Percentiles rank a stretch among this genome's conserved stretches.
Conservation (phyloP, 2,113 vertebrate species). For the Actinemys pallida region DNA sequence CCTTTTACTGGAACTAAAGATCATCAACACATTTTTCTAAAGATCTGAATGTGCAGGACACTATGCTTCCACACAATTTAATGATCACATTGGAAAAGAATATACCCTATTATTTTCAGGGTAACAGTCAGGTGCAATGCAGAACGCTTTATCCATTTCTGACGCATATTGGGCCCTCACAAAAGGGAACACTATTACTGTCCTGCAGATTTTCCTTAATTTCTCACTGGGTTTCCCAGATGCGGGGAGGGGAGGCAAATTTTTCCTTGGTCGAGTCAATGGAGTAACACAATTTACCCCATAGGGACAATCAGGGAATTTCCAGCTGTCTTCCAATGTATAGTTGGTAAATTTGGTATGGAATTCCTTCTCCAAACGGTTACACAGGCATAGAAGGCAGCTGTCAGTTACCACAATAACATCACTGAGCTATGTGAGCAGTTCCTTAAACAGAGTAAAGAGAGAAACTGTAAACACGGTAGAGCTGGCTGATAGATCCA, state of each 20-base stretch:
- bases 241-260: not conserved
- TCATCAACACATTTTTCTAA: too few species aligned
- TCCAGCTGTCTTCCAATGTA: not conserved
- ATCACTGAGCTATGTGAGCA: not conserved
- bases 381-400: not conserved
- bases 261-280: not conserved
- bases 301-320: rapidly evolving
- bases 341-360: not conserved
- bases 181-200: not conserved
- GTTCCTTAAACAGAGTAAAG: not conserved
- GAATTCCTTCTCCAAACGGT: not conserved
- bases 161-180: not conserved
- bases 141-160: not conserved
- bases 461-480: not conserved
- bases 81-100: not conserved
- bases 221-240: not conserved
- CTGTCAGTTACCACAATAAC: not conserved
- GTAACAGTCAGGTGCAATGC: not conserved
- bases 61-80: too few species aligned
- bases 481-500: not conserved
- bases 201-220: not conserved
- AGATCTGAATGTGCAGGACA: too few species aligned
- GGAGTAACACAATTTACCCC: not conserved
- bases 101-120: not conserved
- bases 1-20: too few species aligned